Evolutionary conservation across 2,113 vertebrate genomes (phyloP).

Genomic region (Cyanistes caeruleus): DNA sequence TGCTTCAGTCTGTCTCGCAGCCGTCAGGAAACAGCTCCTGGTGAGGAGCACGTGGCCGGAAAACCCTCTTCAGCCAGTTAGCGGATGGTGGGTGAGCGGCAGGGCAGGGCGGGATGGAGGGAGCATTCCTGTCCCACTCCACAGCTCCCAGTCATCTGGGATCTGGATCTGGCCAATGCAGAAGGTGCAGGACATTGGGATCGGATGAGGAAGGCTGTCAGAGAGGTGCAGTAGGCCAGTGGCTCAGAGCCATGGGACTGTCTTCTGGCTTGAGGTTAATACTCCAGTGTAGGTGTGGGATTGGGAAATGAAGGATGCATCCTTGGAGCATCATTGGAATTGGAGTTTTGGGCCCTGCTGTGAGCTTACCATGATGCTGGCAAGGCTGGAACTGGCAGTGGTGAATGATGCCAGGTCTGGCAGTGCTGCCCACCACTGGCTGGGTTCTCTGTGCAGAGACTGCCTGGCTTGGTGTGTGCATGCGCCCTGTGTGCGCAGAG

Average conservation of each 20-base stretch:
- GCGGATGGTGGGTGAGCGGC: accelerated
- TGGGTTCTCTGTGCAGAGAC: not conserved
- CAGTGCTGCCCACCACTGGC: not conserved
- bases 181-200: not conserved
- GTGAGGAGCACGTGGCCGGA: conserved; percentile 35
- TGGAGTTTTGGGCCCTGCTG: not conserved
- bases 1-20: conserved; percentile 48
- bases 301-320: conserved; percentile 1
- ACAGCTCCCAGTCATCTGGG: not conserved
- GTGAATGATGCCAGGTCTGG: not conserved
- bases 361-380: not conserved
- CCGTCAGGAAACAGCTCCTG: conserved; percentile 33
- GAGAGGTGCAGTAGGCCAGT: not conserved
- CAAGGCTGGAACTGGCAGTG: not conserved
- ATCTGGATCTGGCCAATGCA: not conserved
- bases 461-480: not conserved
- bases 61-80: conserved; percentile 55
- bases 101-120: not conserved
- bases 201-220: accelerated
- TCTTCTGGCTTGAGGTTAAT: not conserved
- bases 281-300: not conserved
- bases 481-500: conserved; percentile 10
- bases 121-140: not conserved
- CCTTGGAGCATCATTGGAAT: not conserved
- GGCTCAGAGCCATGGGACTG: not conserved